Percentiles rank a stretch among this genome's conserved stretches.
These are phyloP conservation scores for Diorhabda elongata DNA, from an alignment of 1,140 invertebrate genomes.

Conservation along the genomic window DNA sequence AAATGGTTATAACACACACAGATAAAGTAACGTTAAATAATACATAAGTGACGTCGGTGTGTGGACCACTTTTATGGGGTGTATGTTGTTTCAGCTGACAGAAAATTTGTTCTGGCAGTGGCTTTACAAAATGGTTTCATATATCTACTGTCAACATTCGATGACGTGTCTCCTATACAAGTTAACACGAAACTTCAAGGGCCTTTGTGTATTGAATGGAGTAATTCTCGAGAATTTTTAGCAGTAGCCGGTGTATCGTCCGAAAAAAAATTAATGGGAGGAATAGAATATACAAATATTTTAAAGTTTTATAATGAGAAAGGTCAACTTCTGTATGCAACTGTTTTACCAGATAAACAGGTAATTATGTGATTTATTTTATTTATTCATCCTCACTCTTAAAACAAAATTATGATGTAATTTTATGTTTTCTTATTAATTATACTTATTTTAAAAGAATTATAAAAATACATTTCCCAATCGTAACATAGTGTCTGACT, in stretches of 20 bases:
- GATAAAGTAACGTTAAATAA: too few species aligned
- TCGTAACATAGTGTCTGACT: too few species aligned
- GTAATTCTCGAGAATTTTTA: slow-evolving; percentile 86
- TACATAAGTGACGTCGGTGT: too few species aligned
- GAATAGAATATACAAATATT: slow-evolving; percentile 51
- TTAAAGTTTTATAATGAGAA: slow-evolving; percentile 66
- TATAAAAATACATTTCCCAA: too few species aligned
- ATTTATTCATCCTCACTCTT: too few species aligned
- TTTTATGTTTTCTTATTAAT: too few species aligned
- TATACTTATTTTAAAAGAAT: too few species aligned
- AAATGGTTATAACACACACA: too few species aligned
- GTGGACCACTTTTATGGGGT: too few species aligned
- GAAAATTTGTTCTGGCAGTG: slow-evolving; percentile 77
- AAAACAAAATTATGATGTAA: too few species aligned
- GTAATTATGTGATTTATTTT: slow-evolving; percentile 46
- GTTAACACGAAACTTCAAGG: slow-evolving; percentile 75
- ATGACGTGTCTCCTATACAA: slow-evolving; percentile 84
- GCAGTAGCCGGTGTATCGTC: slow-evolving; percentile 78
- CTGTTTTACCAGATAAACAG: slow-evolving; percentile 61
- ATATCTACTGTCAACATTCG: slow-evolving; percentile 83
- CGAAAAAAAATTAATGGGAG: slow-evolving; percentile 42
- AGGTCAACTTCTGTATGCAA: slow-evolving; percentile 60
- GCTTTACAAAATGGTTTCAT: slow-evolving; percentile 85
- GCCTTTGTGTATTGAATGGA: slow-evolving; percentile 88
- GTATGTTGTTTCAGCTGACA: slow-evolving; percentile 49